Base-by-base conservation (phyloP, 2,797 vertebrate species). In the Garrulus glandarius region DNA sequence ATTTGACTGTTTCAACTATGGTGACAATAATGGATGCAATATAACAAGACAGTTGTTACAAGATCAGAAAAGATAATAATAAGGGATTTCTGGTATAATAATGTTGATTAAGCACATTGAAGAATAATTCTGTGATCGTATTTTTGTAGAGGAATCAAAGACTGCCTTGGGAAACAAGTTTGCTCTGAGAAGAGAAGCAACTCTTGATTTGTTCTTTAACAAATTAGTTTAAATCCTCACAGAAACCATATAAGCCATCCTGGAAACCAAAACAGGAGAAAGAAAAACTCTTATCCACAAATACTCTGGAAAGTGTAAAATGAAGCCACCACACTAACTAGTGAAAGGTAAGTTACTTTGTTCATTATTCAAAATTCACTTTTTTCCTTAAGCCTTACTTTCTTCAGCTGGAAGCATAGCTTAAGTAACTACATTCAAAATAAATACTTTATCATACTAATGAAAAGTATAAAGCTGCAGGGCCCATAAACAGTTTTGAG, bases 41-140 rank as follows among this genome's bases (percentile, higher is more conserved):
- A 57, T 9, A 60, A 5, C 7, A 5, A 69, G 10, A 55, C 3
- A 47, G 13, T 10, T 78, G 19, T 15, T 59, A 59, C 22, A 67
- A 47, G 36, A 71, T 47, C 12, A 63, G 32, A 78, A 71, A 72
- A 71, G 3, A 16, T 7, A 59, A 32, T 41, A 47, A 10, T 63
- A 9, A 30, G 1, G 52, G 1, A 59, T 16, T 64, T 56, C 10
- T 6, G 3, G 15, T 37, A 37, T 30, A 57, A n/a, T 5, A 1
- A 8, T 50, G 24, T 17, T 75, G 17, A 46, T 59, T n/a, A 72
- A 26, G 27, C 7, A 57, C 15, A 68, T 0, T 24, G 16, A 80
- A 55, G 26, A 91, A 23, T 23, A 61, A 77, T 65, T 80, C 18
- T 23, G 3, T 41, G 16, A 43, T 43, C 5, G 5, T 29, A 49